Base-by-base conservation (phyloP, 2,797 vertebrate species). In the Sphenopsis melanotis region DNA sequence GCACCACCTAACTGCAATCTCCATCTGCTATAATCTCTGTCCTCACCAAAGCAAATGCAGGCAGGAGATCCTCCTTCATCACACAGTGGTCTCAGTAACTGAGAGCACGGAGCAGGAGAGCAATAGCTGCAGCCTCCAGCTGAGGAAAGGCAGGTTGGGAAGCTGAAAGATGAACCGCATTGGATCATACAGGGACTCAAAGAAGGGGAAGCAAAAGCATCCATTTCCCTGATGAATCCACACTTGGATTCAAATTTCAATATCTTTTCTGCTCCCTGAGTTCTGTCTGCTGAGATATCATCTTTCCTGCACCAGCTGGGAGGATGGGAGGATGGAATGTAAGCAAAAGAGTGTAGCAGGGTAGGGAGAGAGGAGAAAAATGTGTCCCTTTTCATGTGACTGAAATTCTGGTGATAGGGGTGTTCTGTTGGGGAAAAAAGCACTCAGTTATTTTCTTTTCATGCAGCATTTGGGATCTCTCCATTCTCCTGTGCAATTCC, bases 241-340 rank as follows among this genome's bases (percentile, higher is more conserved):
- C 30, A 23, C 60, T 81, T 68, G 71, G 93, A 39, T 81, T 95
- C 77, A 72, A 57, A 75, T 91, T 88, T 83, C 89, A 86, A 2
- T 79, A 55, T 83, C 46, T 83, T 27, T 88, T 83, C 70, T 93
- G 22, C n/a, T 83, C n/a, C 27, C 65, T 34, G 65, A 81, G n/a
- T 75, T 90, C 42, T 81, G 29, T 42, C 57, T 86, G 65, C 53
- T 52, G 46, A 30, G 2, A 10, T 89, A 74, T 91, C 68, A 53
- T 49, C 69, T 96, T 89, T 87, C 76, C 41, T 50, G 24, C 20
- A 49, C 41, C 52, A 77, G 46, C 27, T 1, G 0, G 27, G 52
- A 83, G 68, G 26, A 49, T 1, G 0, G 27, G 52, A 83, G 68
- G 26, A 49, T 47, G 32, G 27, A 41, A 34, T 19, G 6, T 8